A percentile compares a stretch with the other conserved stretches of the same genome.
phyloP scores from a whole-genome alignment of 2,888 invertebrate genomes.

The Bhutanitis thaidina region DNA sequence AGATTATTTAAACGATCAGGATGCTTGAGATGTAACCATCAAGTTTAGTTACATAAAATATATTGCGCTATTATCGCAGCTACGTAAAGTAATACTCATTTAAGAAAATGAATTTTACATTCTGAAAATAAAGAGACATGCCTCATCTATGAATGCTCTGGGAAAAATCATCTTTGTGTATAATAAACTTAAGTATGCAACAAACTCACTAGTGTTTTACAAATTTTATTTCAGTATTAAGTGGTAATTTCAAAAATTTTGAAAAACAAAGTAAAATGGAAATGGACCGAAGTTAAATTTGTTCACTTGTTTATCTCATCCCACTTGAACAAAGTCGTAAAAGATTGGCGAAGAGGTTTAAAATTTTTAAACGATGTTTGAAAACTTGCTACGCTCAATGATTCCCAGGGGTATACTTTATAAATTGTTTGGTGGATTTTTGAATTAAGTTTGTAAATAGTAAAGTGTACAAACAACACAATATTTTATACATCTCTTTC shows the following conservation, averaged over 20 bases:
- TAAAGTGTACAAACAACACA: not conserved
- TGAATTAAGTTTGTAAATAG: conserved; percentile 4
- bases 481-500: not conserved
- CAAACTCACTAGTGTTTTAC: too few relatives aligned
- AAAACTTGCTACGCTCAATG: conserved; percentile 12
- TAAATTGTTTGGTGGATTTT: conserved; percentile 15
- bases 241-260: not conserved
- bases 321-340: conserved; percentile 11
- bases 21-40: too few relatives aligned
- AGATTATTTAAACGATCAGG: too few relatives aligned
- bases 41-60: too few relatives aligned
- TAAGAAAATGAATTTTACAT: too few relatives aligned
- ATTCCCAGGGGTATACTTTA: conserved; percentile 3
- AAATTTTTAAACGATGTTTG: conserved; percentile 19
- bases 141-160: too few relatives aligned
- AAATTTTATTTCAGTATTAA: too few relatives aligned
- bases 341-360: conserved; percentile 14
- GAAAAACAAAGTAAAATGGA: conserved; percentile 1
- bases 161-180: too few relatives aligned
- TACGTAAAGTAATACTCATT: too few relatives aligned
- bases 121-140: too few relatives aligned
- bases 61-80: too few relatives aligned
- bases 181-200: too few relatives aligned
- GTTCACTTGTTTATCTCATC: conserved; percentile 15
- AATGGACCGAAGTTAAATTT: conserved; percentile 14